Percentiles rank a stretch among this genome's conserved stretches.
phyloP scores from a whole-genome alignment of 2,113 vertebrate genomes.

The Pandion haliaetus region DNA sequence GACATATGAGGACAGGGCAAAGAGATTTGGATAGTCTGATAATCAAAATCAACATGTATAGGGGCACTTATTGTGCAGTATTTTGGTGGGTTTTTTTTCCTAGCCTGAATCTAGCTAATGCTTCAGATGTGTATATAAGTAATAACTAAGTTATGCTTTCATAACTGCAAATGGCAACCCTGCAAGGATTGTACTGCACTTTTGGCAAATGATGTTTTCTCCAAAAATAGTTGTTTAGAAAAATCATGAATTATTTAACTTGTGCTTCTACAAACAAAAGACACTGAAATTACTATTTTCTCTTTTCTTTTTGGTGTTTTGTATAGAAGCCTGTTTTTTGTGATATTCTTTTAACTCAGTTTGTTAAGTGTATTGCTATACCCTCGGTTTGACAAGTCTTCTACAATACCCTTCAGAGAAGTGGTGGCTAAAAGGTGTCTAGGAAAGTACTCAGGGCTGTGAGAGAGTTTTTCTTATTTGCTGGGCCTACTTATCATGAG shows the following conservation, averaged over 20 bases:
- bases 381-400: background rate
- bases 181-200: background rate
- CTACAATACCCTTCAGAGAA: background rate
- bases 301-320: background rate
- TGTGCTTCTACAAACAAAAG: background rate
- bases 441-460: background rate
- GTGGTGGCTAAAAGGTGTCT: background rate
- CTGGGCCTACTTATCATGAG: background rate
- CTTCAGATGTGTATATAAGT: background rate
- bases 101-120: background rate
- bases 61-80: background rate
- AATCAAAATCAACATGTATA: background rate
- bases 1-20: background rate
- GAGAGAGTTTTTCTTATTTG: background rate
- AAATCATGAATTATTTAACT: conserved; percentile 58
- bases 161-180: background rate
- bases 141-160: background rate
- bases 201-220: conserved; percentile 1
- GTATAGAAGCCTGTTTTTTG: conserved; percentile 1
- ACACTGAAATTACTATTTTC: background rate
- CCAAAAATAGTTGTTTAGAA: conserved; percentile 13
- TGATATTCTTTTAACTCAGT: background rate
- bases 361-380: background rate
- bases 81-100: background rate
- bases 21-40: background rate